Conservation (phyloP, 2,888 invertebrate species). For the Ectemnius cavifrons region DNA sequence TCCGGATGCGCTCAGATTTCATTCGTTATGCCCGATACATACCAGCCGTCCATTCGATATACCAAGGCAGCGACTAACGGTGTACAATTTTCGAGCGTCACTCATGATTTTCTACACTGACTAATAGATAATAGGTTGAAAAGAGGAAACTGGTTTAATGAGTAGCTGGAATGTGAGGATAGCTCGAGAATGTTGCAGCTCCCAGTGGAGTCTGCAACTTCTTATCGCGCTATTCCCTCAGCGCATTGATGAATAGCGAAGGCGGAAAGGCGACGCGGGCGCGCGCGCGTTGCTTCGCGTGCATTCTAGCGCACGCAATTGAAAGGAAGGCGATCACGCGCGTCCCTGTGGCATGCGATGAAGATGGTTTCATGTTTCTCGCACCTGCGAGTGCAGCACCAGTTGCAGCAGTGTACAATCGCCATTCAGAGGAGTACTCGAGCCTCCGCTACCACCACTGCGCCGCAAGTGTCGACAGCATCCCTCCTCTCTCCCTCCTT, state of each 20-base stretch:
- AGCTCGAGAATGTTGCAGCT: too few relatives aligned
- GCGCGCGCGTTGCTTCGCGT: not conserved
- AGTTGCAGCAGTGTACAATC: constrained; percentile 25
- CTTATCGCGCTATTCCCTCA: not conserved
- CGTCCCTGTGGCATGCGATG: constrained; percentile 30
- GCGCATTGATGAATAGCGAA: constrained; percentile 28
- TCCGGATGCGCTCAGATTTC: too few relatives aligned
- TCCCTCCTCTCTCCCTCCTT: not conserved
- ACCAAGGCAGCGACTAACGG: too few relatives aligned
- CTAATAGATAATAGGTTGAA: too few relatives aligned
- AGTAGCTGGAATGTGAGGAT: too few relatives aligned
- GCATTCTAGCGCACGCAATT: constrained; percentile 30
- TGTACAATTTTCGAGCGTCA: too few relatives aligned
- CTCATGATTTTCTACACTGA: too few relatives aligned
- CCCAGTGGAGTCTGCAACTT: too few relatives aligned
- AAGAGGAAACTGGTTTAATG: too few relatives aligned
- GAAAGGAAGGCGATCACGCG: constrained; percentile 42
- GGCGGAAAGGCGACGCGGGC: constrained; percentile 20
- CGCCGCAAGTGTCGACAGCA: not conserved
- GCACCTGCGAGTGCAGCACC: constrained; percentile 27
- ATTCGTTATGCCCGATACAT: too few relatives aligned
- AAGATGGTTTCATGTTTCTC: constrained; percentile 43
- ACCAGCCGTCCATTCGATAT: too few relatives aligned
- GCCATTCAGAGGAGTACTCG: not conserved
- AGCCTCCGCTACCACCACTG: not conserved